Conservation (phyloP, 2,797 vertebrate genomes). For the Falco peregrinus region DNA sequence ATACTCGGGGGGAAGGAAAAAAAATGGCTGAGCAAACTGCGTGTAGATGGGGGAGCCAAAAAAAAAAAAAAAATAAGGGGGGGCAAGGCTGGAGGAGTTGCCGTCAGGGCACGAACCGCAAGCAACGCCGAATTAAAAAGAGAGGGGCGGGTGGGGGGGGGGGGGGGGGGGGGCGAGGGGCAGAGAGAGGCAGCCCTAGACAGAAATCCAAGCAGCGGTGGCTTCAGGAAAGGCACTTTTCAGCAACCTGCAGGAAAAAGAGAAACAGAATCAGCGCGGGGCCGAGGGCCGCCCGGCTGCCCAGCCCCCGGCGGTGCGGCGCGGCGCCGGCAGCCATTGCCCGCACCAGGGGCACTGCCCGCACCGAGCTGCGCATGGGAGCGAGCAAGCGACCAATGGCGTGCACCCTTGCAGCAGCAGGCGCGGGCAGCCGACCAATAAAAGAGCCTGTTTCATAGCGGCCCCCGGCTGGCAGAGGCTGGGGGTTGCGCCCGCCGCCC, state of each 20-base stretch:
- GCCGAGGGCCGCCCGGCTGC: slow-evolving; percentile 62
- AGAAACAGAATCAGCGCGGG: slow-evolving; percentile 73
- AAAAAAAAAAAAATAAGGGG: neutral
- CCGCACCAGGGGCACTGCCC: slow-evolving; percentile 75
- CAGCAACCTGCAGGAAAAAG: slow-evolving; percentile 82
- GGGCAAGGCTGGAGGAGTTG: slow-evolving; percentile 40
- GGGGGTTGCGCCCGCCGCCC: slow-evolving; percentile 70
- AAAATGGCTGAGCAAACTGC: slow-evolving; percentile 68
- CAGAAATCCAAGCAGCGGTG: slow-evolving; percentile 79
- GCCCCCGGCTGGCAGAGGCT: slow-evolving; percentile 69
- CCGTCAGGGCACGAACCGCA: slow-evolving; percentile 65
- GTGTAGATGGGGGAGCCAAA: slow-evolving; percentile 6
- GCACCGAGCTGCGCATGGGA: slow-evolving; percentile 78
- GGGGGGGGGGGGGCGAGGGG: neutral
- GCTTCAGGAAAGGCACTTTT: slow-evolving; percentile 84
- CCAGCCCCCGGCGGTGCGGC: slow-evolving; percentile 56
- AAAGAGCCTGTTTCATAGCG: slow-evolving; percentile 60
- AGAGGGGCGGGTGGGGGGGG: neutral
- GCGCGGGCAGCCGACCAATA: slow-evolving; percentile 73
- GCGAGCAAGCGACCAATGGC: slow-evolving; percentile 76
- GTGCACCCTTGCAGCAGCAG: slow-evolving; percentile 68
- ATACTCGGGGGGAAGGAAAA: slow-evolving; percentile 55
- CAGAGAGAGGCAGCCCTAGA: slow-evolving; percentile 75
- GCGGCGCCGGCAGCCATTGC: slow-evolving; percentile 68
- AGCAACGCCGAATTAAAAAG: slow-evolving; percentile 65